These are phyloP conservation scores for Zootermopsis nevadensis DNA, from an alignment of 2,888 invertebrate species.

Conservation along the genomic window DNA sequence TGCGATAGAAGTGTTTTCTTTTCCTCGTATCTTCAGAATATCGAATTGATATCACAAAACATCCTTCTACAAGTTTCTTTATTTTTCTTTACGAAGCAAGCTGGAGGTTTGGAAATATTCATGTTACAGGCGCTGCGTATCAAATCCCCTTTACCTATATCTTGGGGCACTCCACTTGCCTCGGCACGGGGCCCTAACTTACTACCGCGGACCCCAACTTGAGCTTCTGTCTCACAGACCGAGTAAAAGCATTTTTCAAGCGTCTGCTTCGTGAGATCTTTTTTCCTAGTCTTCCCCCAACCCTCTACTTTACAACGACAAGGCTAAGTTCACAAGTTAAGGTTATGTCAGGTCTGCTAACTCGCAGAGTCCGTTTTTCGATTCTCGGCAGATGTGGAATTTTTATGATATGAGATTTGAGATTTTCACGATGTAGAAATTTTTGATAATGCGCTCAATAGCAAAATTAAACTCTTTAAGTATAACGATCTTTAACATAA, in stretches of 20 bases:
- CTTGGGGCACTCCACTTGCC: neutral
- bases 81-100: neutral
- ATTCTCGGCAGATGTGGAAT: no score
- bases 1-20: constrained; percentile 22
- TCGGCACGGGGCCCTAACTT: neutral
- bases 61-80: neutral
- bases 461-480: no score
- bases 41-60: constrained; percentile 33
- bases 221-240: constrained; percentile 5
- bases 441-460: no score
- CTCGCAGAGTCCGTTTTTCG: no score
- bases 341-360: no score
- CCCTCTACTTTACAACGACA: neutral
- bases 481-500: no score
- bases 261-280: constrained; percentile 18
- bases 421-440: no score
- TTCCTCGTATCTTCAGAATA: constrained; percentile 31
- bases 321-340: neutral
- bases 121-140: neutral
- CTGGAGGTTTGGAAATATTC: constrained; percentile 1
- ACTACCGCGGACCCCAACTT: neutral
- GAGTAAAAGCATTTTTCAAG: constrained; percentile 26
- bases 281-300: neutral
- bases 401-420: no score
- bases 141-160: neutral